phyloP scores from a whole-genome alignment of 2,797 vertebrate genomes.

The Alectoris magna region DNA sequence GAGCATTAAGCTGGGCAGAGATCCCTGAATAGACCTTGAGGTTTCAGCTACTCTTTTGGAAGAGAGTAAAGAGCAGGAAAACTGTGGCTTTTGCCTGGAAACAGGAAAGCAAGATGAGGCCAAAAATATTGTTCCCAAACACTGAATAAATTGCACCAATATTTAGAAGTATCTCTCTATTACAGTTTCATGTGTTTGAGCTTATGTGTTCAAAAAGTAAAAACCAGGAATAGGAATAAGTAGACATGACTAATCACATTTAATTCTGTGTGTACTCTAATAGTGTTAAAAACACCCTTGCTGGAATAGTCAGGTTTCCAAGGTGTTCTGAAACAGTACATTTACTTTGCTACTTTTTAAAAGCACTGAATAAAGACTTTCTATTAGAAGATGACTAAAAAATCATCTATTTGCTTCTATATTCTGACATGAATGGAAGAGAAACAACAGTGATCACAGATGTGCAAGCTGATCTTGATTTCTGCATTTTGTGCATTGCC shows the following conservation, averaged over 20 bases:
- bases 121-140: conserved; percentile 58
- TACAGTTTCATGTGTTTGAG: conserved; percentile 16
- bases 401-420: background rate
- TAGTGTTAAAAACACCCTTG: conserved; percentile 20
- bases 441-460: background rate
- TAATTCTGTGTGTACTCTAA: conserved; percentile 45
- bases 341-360: conserved; percentile 21
- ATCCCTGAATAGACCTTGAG: conserved; percentile 42
- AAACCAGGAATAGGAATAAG: conserved; percentile 46
- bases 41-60: conserved; percentile 29
- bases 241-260: conserved; percentile 50
- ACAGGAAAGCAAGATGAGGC: background rate
- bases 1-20: conserved; percentile 17
- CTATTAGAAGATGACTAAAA: background rate
- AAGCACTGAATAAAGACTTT: conserved; percentile 14
- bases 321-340: conserved; percentile 9
- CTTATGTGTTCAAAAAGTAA: conserved; percentile 36
- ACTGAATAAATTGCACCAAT: conserved; percentile 38
- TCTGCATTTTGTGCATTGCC: background rate
- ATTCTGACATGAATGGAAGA: background rate
- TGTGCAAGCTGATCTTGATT: background rate
- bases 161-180: conserved; percentile 41
- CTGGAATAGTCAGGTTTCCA: conserved; percentile 53
- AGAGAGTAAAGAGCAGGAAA: conserved; percentile 50
- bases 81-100: conserved; percentile 61